These are phyloP conservation scores for Drosophila bocki DNA, from an alignment of 1,140 invertebrate species.

Conservation along the genomic window DNA sequence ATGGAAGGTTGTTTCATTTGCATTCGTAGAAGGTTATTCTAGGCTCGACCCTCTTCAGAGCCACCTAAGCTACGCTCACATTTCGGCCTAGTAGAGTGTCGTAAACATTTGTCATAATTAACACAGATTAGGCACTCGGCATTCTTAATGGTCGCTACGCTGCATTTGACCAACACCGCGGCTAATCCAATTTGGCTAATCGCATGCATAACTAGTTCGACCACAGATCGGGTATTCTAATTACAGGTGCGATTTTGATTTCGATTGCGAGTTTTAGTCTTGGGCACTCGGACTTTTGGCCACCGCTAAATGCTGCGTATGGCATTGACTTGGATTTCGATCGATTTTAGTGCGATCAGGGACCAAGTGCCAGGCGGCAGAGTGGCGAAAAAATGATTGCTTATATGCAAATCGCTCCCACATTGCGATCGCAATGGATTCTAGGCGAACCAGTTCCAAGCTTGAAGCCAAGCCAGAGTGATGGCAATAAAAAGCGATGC, in stretches of 20 bases:
- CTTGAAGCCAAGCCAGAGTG: slow-evolving; percentile 11
- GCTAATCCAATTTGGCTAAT: slow-evolving; percentile 54
- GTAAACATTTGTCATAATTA: slow-evolving; percentile 55
- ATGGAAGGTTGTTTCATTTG: slow-evolving; percentile 11
- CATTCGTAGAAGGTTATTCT: slow-evolving; percentile 8
- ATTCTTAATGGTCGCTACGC: slow-evolving; percentile 27
- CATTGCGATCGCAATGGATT: slow-evolving; percentile 35
- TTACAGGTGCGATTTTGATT: slow-evolving; percentile 31
- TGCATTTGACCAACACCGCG: slow-evolving; percentile 12
- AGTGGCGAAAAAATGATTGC: slow-evolving; percentile 29
- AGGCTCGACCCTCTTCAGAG: slow-evolving; percentile 8
- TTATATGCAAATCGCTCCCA: slow-evolving; percentile 50
- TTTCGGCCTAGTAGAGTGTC: slow-evolving; percentile 12
- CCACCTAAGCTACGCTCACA: background rate
- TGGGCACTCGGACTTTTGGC: slow-evolving; percentile 30
- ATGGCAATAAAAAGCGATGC: slow-evolving; percentile 39
- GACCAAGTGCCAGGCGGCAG: slow-evolving; percentile 36
- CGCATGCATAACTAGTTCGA: slow-evolving; percentile 47
- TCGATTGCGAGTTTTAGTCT: slow-evolving; percentile 9
- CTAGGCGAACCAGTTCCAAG: slow-evolving; percentile 47
- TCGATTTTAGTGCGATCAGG: slow-evolving; percentile 34
- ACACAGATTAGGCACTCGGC: slow-evolving; percentile 48
- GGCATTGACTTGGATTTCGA: slow-evolving; percentile 52
- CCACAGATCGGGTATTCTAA: slow-evolving; percentile 47
- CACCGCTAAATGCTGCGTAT: slow-evolving; percentile 39